These are phyloP conservation scores for Carcharodon carcharias DNA, from an alignment of 2,797 vertebrate species.

Conservation along the genomic window DNA sequence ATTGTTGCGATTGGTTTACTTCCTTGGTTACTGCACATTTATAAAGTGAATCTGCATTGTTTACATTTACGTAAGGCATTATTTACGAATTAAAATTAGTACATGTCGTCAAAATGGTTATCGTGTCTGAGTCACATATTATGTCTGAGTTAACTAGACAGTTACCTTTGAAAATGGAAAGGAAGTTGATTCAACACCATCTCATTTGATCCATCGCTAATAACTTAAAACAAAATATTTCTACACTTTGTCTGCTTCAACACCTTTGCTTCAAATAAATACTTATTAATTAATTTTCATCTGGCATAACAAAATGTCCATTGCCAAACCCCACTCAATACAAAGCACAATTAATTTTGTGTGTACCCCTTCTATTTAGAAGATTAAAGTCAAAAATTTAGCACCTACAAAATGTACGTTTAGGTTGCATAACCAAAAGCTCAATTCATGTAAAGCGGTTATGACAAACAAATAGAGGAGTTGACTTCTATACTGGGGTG, in stretches of 20 bases:
- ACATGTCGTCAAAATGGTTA: too few species aligned
- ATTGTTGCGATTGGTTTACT: background rate
- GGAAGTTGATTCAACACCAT: background rate
- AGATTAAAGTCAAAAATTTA: background rate
- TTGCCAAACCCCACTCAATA: too few species aligned
- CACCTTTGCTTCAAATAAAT: too few species aligned
- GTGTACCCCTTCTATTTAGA: background rate
- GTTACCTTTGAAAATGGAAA: background rate
- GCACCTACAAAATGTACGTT: background rate
- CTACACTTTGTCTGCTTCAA: too few species aligned
- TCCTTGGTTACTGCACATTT: background rate
- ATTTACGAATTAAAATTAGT: too few species aligned
- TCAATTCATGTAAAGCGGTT: background rate
- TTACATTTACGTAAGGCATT: background rate
- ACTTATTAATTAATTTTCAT: background rate
- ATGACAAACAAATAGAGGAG: background rate
- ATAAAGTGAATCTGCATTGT: background rate
- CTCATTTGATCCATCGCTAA: background rate
- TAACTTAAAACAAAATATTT: too few species aligned
- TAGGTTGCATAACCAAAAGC: background rate
- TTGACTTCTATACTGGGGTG: too few species aligned
- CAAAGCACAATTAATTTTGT: background rate
- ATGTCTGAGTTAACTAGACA: background rate
- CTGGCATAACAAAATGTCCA: background rate
- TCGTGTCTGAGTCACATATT: background rate